Evolutionary conservation across 1,140 invertebrate genomes (phyloP), one percentile per base, ranked within the genome.

Genomic region (Goniozus legneri): DNA sequence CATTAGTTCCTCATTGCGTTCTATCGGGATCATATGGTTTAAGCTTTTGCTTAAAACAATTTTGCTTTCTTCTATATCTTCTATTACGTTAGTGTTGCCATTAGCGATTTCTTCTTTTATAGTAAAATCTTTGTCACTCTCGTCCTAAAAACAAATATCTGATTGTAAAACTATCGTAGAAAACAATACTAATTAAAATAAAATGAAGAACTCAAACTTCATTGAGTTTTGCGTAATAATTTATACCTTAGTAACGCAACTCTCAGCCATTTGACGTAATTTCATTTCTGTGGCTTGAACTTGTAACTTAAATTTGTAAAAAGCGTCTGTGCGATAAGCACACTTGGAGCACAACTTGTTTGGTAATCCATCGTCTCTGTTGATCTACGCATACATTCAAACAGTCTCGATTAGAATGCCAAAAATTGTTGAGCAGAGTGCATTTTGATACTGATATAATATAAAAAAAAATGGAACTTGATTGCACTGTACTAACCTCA

Each of bases 281-380:
- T 67, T 73, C 38, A 60, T 61, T 24, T 75, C 65, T 0, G 72
- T 64, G 10, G 67, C 63, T 48, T 65, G 68, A 8, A 76, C 69
- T 58, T 71, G 57, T 0, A 55, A 35, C 48, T 68, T 72, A 18
- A 76, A 75, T 21, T 68, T 53, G 38, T 69, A 66, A 39, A 70
- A 75, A 24, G 62, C 44, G 54, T 67, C 56, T 2, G 64, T 73
- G 18, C 63, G 60, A 32, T 68, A 66, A 22, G 66, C 69, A 64
- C 72, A 76, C 47, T 71, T 74, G n/a, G 53, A 20, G 22, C 72
- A 75, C 3, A 75, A 50, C 51, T 65, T 71, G 8, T 52, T 64
- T 37, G 73, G 73, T 18, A 75, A 27, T 1, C 68, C 71, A 52
- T 76, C 71, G 20, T 54, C 62, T 19, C 43, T 56, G 32, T 69